Conservation (phyloP, 2,113 vertebrate species). For the Hoplias malabaricus region DNA sequence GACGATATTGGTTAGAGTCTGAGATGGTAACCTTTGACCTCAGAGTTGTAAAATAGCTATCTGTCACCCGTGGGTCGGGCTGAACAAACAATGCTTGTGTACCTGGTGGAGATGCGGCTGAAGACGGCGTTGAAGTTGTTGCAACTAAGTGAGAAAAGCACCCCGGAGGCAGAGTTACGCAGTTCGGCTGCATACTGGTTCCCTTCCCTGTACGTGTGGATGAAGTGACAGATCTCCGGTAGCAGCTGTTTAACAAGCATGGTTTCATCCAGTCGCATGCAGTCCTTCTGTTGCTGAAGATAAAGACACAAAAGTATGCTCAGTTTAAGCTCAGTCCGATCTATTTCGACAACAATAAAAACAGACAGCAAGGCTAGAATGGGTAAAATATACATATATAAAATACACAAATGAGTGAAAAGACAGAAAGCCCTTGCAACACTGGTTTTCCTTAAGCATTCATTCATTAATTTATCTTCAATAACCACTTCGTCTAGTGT, state of each 20-base stretch:
- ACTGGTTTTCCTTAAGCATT: too few relatives aligned
- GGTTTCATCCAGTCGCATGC: slow-evolving; percentile 92
- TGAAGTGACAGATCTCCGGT: slow-evolving; percentile 98
- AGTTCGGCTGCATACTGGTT: slow-evolving; percentile 92
- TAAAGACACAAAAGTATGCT: slow-evolving; percentile 84
- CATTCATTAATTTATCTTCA: too few relatives aligned
- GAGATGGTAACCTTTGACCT: too few relatives aligned
- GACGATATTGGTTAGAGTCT: too few relatives aligned
- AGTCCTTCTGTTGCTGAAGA: slow-evolving; percentile 92
- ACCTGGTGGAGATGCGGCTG: slow-evolving; percentile 97
- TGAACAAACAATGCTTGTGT: slow-evolving; percentile 24
- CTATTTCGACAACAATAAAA: too few relatives aligned
- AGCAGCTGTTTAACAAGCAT: slow-evolving; percentile 97
- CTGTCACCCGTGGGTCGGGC: too few relatives aligned
- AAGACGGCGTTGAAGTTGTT: slow-evolving; percentile 97
- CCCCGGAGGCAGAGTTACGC: slow-evolving; percentile 88
- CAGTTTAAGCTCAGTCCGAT: neutral
- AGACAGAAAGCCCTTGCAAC: too few relatives aligned
- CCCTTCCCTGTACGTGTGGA: slow-evolving; percentile 92
- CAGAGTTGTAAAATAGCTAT: too few relatives aligned
- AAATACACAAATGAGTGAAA: too few relatives aligned
- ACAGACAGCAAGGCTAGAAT: too few relatives aligned
- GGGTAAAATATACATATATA: too few relatives aligned
- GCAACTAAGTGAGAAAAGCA: slow-evolving; percentile 96
- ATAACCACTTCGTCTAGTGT: too few relatives aligned